phyloP scores from a whole-genome alignment of 2,888 invertebrate genomes.

The Erebia aethiops region DNA sequence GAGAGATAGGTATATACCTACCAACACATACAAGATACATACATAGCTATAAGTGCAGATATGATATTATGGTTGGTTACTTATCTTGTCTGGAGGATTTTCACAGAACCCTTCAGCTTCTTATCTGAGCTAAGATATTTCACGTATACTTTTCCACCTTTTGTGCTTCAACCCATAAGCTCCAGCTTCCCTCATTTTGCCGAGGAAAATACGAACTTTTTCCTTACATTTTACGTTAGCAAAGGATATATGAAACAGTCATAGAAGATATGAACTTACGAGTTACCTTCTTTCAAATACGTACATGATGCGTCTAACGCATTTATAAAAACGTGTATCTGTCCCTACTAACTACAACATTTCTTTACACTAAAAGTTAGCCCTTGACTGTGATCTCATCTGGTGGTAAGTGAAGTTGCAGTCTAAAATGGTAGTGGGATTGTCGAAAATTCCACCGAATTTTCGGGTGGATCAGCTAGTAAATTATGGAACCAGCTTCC shows the following conservation, averaged over 20 bases:
- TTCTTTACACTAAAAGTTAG: too few species aligned
- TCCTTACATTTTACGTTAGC: constrained; percentile 16
- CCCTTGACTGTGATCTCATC: too few species aligned
- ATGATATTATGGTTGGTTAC: not conserved
- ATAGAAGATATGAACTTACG: constrained; percentile 27
- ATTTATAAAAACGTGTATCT: not conserved
- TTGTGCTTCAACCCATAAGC: constrained; percentile 26
- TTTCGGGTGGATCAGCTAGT: too few species aligned
- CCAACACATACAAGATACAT: too few species aligned
- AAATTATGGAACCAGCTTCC: too few species aligned
- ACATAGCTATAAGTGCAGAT: too few species aligned
- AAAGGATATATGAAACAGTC: constrained; percentile 28
- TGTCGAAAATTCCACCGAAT: too few species aligned
- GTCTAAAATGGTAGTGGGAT: too few species aligned
- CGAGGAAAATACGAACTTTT: constrained; percentile 31
- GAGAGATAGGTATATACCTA: too few species aligned
- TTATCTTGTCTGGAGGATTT: not conserved
- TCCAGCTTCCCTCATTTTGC: constrained; percentile 27
- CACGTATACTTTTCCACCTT: constrained; percentile 28
- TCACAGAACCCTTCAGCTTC: constrained; percentile 11
- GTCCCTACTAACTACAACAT: not conserved
- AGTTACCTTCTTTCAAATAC: constrained; percentile 10
- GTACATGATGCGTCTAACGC: not conserved
- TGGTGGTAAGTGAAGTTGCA: too few species aligned
- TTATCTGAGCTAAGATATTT: constrained; percentile 1